phyloP scores from a whole-genome alignment of 2,888 invertebrate genomes.

The Drosophila pseudotalamancana region DNA sequence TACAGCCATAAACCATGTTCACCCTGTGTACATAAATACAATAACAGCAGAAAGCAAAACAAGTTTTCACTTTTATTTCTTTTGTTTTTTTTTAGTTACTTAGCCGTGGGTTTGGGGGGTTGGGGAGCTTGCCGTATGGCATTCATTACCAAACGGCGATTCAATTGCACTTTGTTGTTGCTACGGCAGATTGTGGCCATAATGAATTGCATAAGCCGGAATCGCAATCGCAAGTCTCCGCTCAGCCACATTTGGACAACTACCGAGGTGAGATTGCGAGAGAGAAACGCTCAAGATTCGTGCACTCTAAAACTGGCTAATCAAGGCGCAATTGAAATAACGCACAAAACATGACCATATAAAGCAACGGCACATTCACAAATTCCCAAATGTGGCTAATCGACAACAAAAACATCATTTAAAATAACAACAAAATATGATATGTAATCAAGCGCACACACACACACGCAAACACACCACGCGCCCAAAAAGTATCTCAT shows the following conservation, averaged over 20 bases:
- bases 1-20: constrained; percentile 42
- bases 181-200: constrained; percentile 57
- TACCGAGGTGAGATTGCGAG: constrained; percentile 12
- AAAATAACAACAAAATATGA: constrained; percentile 35
- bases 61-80: constrained; percentile 73
- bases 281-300: neutral
- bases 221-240: constrained; percentile 58
- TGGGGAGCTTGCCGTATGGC: constrained; percentile 19
- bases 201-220: constrained; percentile 73
- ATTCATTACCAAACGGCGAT: constrained; percentile 73
- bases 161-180: constrained; percentile 63
- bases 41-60: constrained; percentile 58
- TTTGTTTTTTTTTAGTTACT: constrained; percentile 48
- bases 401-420: constrained; percentile 24
- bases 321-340: constrained; percentile 42
- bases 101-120: constrained; percentile 15
- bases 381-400: constrained; percentile 51
- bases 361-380: constrained; percentile 46
- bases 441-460: constrained; percentile 51
- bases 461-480: constrained; percentile 7
- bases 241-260: constrained; percentile 58
- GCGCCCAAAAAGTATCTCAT: constrained; percentile 4
- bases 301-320: constrained; percentile 42
- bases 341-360: constrained; percentile 70
- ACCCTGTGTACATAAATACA: constrained; percentile 39